Evolutionary conservation across 1,140 invertebrate genomes (phyloP).

Genomic region (Ceratitis capitata): DNA sequence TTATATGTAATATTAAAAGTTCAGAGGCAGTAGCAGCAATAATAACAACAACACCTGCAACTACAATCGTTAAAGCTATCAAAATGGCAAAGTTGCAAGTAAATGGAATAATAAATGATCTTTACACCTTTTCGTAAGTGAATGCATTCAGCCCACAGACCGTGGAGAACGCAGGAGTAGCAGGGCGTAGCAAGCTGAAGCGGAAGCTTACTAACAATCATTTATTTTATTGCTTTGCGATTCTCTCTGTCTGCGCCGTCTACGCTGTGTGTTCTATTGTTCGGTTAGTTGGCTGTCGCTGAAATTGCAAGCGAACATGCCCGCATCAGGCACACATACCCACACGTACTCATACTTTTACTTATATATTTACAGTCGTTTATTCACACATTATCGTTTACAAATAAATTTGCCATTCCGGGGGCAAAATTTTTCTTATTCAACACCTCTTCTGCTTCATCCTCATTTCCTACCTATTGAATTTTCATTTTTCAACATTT

Average conservation of each 20-base stretch:
- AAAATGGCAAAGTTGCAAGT: neutral
- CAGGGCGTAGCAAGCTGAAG: neutral
- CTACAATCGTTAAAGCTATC: neutral
- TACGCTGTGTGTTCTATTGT: too few relatives aligned
- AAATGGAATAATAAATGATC: constrained; percentile 34
- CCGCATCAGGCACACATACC: neutral
- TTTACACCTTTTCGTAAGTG: constrained; percentile 15
- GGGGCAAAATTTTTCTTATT: neutral
- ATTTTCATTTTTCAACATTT: neutral
- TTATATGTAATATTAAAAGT: neutral
- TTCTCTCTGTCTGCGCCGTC: neutral
- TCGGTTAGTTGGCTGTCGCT: neutral
- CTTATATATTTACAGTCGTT: too few relatives aligned
- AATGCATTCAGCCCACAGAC: neutral
- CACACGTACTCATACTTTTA: neutral
- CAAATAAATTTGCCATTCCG: constrained; percentile 11
- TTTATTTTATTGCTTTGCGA: constrained; percentile 13
- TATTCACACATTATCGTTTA: neutral
- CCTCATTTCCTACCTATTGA: neutral
- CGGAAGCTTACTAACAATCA: neutral
- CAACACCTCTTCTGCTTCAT: neutral
- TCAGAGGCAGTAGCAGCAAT: neutral
- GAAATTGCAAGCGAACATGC: too few relatives aligned
- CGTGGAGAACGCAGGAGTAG: neutral
- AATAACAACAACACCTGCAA: too few relatives aligned